Base-by-base conservation (phyloP, 2,797 vertebrate species). In the Gastrophryne carolinensis region DNA sequence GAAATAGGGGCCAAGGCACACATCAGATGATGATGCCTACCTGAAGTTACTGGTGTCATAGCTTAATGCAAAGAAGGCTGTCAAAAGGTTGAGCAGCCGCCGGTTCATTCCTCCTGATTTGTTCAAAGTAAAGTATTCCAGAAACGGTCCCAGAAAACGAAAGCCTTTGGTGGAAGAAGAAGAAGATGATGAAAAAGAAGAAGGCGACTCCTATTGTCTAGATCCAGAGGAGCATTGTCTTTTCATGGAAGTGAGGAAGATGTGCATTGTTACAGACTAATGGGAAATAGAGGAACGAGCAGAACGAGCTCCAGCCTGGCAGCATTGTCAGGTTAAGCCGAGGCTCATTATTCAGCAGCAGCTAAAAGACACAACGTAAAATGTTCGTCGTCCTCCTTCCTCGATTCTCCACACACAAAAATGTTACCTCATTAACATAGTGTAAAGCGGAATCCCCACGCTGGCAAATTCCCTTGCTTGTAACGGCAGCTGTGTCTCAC, bases 21-120 rank as follows among this genome's bases (percentile, higher is more conserved):
- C 80, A 34, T 86, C 78, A 83, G 81, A 82, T 10, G 3, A 12
- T 61, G 83, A 86, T 86, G 86, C 94, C 84, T 93, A 99, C 97
- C 97, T 97, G 92, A 96, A 95, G 89, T 95, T 91, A 91, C 83
- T 90, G 79, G 91, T 93, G 90, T 94, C 92, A 92, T 95, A 90
- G 88, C 95, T 91, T 90, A 93, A 95, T 80, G 93, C 91, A 85
- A 96, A 90, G 84, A 98, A 93, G 92, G 93, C 93, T 92, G 94
- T 93, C 89, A 97, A 85, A 92, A 96, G 91, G 89, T 91, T 94
- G 79, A 95, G 82, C 88, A 94, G 89, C 88, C 92, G 92, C 83
- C 92, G 93, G 92, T 90, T 94, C 97, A 98, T 99, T 95, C 95
- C 96, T 90, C 87, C 89, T 91, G 92, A 87, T 90, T 92, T 93